Evolutionary conservation across 1,140 invertebrate species (phyloP).

Genomic region (Drosophila ohnishii): DNA sequence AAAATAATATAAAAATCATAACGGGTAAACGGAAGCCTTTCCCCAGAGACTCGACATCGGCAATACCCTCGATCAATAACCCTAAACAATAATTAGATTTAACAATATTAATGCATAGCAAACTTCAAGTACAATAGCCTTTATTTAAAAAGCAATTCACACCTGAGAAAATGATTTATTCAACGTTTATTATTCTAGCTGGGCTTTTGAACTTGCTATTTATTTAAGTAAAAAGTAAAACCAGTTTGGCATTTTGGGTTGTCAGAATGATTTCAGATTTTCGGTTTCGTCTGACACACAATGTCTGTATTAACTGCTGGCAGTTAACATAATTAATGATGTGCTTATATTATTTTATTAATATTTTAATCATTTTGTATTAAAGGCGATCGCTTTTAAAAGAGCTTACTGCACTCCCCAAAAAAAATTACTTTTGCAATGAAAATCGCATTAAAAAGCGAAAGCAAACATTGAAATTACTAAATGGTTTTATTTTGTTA

Average conservation of each 20-base stretch:
- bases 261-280: slow-evolving; percentile 14
- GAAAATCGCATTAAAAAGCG: background rate
- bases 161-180: background rate
- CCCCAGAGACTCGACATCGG: background rate
- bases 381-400: background rate
- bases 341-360: slow-evolving; percentile 13
- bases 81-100: no score
- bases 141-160: background rate
- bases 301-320: slow-evolving; percentile 12
- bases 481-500: background rate
- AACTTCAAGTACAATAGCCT: background rate
- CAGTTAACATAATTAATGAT: slow-evolving; percentile 11
- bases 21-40: background rate
- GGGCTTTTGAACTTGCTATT: slow-evolving; percentile 6
- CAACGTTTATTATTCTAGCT: background rate
- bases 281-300: background rate
- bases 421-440: background rate
- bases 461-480: background rate
- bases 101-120: background rate
- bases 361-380: background rate
- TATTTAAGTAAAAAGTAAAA: slow-evolving; percentile 8
- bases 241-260: slow-evolving; percentile 4
- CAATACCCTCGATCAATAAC: background rate
- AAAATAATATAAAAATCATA: slow-evolving; percentile 39
- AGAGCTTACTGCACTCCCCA: background rate